phyloP scores from a whole-genome alignment of 2,888 invertebrate genomes.

The Thelaira solivaga region DNA sequence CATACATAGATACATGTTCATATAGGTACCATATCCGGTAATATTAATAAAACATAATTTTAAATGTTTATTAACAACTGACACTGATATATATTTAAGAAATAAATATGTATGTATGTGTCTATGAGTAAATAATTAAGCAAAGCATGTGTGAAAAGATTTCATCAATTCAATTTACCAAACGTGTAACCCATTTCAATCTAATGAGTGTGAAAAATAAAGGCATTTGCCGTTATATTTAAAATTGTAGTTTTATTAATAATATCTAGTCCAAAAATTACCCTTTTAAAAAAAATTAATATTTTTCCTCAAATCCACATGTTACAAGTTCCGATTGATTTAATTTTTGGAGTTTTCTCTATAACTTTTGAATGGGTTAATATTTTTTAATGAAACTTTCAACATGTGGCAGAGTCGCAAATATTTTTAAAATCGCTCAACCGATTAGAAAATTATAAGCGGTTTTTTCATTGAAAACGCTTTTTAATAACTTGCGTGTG shows the following conservation, averaged over 20 bases:
- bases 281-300: no score
- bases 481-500: no score
- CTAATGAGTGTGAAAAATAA: conserved; percentile 66
- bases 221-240: conserved; percentile 62
- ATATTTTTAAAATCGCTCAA: no score
- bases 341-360: no score
- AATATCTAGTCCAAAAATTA: no score
- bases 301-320: no score
- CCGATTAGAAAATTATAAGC: no score
- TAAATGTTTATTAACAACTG: conserved; percentile 27
- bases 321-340: no score
- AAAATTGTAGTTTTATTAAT: conserved; percentile 24
- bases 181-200: conserved; percentile 63
- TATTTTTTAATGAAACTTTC: no score
- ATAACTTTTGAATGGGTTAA: no score
- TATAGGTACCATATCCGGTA: conserved; percentile 14
- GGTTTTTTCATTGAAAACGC: no score
- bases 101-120: conserved; percentile 58
- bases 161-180: conserved; percentile 52
- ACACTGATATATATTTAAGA: conserved; percentile 26
- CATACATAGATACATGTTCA: neutral
- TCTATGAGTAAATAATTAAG: conserved; percentile 53
- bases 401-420: no score
- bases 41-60: conserved; percentile 34
- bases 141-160: conserved; percentile 25